Conservation (phyloP, 2,888 invertebrate genomes). For the Coelinius sp. region DNA sequence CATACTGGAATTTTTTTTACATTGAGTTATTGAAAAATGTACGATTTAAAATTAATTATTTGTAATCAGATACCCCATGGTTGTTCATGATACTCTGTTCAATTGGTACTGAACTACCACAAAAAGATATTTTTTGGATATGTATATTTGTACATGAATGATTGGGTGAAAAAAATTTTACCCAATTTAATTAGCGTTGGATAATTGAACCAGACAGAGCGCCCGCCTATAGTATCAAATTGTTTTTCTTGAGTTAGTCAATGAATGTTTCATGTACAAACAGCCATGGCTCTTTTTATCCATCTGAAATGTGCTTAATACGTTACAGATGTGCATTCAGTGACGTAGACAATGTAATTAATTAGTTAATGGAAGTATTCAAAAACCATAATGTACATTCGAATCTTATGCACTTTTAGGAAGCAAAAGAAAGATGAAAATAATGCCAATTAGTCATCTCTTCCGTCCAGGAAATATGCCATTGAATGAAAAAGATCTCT, state of each 20-base stretch:
- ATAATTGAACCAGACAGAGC: neutral
- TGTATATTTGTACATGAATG: neutral
- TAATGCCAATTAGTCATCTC: constrained; percentile 18
- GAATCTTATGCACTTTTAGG: neutral
- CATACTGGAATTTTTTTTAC: neutral
- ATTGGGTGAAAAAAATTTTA: neutral
- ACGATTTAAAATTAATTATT: neutral
- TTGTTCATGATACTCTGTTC: neutral
- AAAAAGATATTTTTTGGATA: neutral
- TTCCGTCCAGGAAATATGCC: constrained; percentile 14
- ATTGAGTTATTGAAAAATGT: neutral
- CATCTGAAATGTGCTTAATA: neutral
- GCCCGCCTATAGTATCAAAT: neutral
- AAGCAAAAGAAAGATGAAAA: neutral
- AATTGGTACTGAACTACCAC: neutral
- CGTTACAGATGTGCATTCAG: neutral
- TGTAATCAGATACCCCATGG: neutral
- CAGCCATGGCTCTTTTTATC: neutral
- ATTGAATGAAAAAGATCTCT: neutral
- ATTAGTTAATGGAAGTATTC: neutral
- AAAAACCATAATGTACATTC: neutral
- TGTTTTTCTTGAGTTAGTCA: neutral
- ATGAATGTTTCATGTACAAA: neutral
- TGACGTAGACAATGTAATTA: neutral
- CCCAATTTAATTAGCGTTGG: neutral